Evolutionary conservation across 1,140 invertebrate genomes (phyloP), one percentile per base, ranked within the genome.

Genomic region (Agrypnia vestita): DNA sequence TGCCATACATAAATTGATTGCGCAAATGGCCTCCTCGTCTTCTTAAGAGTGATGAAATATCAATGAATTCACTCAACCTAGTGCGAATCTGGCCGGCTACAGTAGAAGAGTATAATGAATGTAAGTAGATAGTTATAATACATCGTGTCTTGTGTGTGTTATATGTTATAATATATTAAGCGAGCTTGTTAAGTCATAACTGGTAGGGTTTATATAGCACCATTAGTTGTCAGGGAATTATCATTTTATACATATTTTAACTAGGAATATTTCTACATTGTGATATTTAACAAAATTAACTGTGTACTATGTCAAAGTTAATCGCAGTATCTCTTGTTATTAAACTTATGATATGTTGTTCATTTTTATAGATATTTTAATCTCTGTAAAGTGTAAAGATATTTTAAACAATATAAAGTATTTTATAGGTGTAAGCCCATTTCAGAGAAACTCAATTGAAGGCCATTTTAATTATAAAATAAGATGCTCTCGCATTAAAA

Each of bases 241-340:
- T 35, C 21, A 35, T 62, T 71, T 49, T 71, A 51, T 49, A 47
- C 51, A 51, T 51, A 49, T 69, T 69, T 69, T 69, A 59, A 17
- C 44, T 69, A 69, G 64, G 44, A 71, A 51, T 71, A 71, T 71
- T 51, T 71, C 46, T 71, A 71, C 67, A 71, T 51, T 71, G 67
- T 71, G 67, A 71, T 71, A 71, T 71, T 71, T 71, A 71, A 71
- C 67, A 51, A 71, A 71, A 51, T 71, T 15, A 71, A 71, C 67
- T 25, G 59, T 21, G 12, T 3, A 25, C 12, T 35, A 21, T 71
- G 67, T 71, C 21, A 43, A 67, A 44, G 35, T 49, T 21, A 71
- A 71, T 51, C 12, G 17, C 67, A 51, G 15, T 21, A 15, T 21
- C 46, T 71, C 21, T 71, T 47, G 47, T 47, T 43, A 44, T 67